Evolutionary conservation across 2,888 invertebrate species (phyloP), one percentile per base, ranked within the genome.

Genomic region (Sphaeridia pumilis): DNA sequence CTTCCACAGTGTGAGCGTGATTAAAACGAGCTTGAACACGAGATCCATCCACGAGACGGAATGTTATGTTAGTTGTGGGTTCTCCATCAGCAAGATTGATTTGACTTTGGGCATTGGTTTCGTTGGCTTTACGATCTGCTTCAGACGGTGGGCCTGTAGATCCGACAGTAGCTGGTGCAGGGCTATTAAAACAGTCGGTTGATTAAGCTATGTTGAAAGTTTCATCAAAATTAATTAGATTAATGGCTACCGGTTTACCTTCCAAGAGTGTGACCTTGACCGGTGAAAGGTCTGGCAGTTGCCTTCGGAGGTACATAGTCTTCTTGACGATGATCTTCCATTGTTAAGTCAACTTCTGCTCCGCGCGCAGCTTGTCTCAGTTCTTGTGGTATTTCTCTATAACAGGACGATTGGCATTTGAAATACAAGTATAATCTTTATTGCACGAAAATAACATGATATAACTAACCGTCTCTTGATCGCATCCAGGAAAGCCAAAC

Each of bases 261-360:
- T 67, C 88, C 88, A 17, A 88, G 72, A 64, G 87, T 80, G 61
- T 90, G 87, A 1, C 95, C 95, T 51, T 80, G 80, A 4, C 89
- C 95, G 50, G 80, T 74, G 71, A 95, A 95, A 14, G 85, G 77
- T 63, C 75, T 76, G 2, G 76, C 71, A 61, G 76, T 77, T 24
- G 67, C 64, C 56, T 79, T 78, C 12, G 77, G 73, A 49, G 76
- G 75, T 49, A 75, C 77, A 66, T 81, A 89, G 58, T 83, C 84
- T 71, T 93, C 92, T 69, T 83, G 82, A 54, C 89, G 76, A 64
- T 87, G 85, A 72, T 95, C 94, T 70, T 94, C 93, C 75, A 95
- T 83, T 65, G 87, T 87, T 52, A 95, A 78, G 66, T 87, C 83
- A 0, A 94, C 84, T 73, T 90, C 84, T 22, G 79, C 79, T 0